Conservation (phyloP, 2,888 invertebrate genomes). For the Nymphalis urticae region DNA sequence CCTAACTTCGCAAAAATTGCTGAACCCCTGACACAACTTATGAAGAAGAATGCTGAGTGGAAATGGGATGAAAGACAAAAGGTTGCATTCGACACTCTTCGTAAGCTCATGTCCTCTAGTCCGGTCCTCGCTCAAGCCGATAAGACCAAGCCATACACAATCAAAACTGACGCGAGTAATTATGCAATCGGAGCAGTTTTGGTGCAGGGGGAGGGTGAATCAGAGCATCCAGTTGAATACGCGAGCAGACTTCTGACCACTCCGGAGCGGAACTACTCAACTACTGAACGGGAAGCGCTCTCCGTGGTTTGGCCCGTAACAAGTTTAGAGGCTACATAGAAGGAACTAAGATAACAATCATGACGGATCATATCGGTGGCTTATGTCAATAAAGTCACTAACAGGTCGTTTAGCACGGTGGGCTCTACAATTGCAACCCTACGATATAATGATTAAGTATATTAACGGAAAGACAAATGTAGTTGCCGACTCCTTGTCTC, state of each 20-base stretch:
- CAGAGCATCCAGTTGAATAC: background rate
- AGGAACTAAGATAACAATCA: background rate
- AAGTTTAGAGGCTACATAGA: constrained; percentile 14
- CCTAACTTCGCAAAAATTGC: constrained; percentile 28
- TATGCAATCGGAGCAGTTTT: constrained; percentile 3
- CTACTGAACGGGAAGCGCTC: constrained; percentile 11
- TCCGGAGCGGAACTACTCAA: constrained; percentile 1
- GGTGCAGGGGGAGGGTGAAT: background rate
- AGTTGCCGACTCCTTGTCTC: constrained; percentile 2
- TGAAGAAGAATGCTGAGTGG: constrained; percentile 25
- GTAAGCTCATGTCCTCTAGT: background rate
- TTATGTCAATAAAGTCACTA: constrained; percentile 1
- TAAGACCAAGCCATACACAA: background rate
- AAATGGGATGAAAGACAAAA: background rate
- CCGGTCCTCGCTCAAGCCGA: constrained; percentile 6
- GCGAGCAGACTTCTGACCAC: background rate
- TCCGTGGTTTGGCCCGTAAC: too few relatives aligned
- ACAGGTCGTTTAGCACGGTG: constrained; percentile 15
- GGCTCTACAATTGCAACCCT: background rate
- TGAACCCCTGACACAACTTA: constrained; percentile 23
- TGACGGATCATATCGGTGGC: constrained; percentile 10
- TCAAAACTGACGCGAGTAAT: constrained; percentile 3
- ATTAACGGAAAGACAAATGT: constrained; percentile 9
- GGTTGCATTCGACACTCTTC: background rate
- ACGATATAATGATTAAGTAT: constrained; percentile 1